These are phyloP conservation scores for Crossaster papposus DNA, from an alignment of 53 echinoderm and acorn worm genomes.

Conservation along the genomic window DNA sequence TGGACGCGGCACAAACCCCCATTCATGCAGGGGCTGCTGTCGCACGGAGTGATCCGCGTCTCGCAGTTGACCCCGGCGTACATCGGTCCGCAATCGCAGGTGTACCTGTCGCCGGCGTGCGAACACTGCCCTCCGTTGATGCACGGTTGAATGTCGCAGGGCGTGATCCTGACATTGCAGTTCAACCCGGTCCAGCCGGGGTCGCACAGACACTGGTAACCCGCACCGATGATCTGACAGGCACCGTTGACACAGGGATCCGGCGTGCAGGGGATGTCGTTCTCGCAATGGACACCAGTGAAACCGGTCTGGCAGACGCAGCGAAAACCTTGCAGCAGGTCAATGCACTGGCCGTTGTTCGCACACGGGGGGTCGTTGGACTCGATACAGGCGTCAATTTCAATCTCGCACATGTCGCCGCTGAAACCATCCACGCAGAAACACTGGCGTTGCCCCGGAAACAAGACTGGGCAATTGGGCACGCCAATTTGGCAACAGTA, in stretches of 20 bases:
- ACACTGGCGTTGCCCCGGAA: conserved; percentile 65
- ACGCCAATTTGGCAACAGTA: conserved; percentile 83
- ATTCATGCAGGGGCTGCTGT: conserved; percentile 77
- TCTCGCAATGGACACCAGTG: conserved; percentile 63
- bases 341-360: conserved; percentile 66
- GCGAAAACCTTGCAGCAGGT: conserved; percentile 41
- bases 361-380: conserved; percentile 72
- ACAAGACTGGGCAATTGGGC: conserved; percentile 40
- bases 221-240: conserved; percentile 62
- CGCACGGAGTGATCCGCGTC: conserved; percentile 87
- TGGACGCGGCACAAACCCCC: conserved; percentile 73
- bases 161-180: conserved; percentile 55
- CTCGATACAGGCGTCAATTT: conserved; percentile 61
- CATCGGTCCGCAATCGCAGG: conserved; percentile 21
- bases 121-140: conserved; percentile 66
- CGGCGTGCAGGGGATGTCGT: conserved; percentile 70
- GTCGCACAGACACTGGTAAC: conserved; percentile 59
- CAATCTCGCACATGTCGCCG: conserved; percentile 68
- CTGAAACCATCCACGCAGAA: conserved; percentile 69
- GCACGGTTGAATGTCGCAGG: conserved; percentile 70
- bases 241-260: conserved; percentile 70
- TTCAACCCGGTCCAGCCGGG: conserved; percentile 63
- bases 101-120: conserved; percentile 36
- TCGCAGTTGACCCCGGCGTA: conserved; percentile 73
- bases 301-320: conserved; percentile 66